Evolutionary conservation across 2,113 vertebrate genomes (phyloP).

Genomic region (Mesocricetus auratus): DNA sequence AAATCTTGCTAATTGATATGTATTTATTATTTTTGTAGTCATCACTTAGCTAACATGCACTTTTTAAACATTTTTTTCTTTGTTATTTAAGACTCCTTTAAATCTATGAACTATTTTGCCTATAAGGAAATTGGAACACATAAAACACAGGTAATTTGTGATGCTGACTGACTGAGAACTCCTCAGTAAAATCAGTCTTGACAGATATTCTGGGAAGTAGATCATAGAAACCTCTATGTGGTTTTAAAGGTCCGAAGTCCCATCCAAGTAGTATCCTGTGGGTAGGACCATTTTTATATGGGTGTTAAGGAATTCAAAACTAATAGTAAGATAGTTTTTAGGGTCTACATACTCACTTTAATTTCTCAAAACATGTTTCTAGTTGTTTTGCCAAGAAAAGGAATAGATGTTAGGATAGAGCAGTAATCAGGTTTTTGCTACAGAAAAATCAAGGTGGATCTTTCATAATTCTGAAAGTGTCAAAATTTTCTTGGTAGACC

Average conservation of each 20-base stretch:
- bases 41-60: background rate
- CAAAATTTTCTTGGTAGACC: constrained; percentile 40
- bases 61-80: background rate
- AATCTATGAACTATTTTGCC: background rate
- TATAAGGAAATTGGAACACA: background rate
- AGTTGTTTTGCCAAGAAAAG: constrained; percentile 19
- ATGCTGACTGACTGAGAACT: background rate
- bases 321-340: constrained; percentile 26
- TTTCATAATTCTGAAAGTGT: background rate
- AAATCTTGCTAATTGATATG: background rate
- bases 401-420: background rate
- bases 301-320: background rate
- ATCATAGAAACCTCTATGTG: background rate
- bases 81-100: constrained; percentile 15
- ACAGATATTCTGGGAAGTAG: background rate
- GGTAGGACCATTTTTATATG: background rate
- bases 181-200: background rate
- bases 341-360: constrained; percentile 8
- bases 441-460: background rate
- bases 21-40: background rate
- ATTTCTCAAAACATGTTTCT: constrained; percentile 46
- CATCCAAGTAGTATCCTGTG: background rate
- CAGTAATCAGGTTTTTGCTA: background rate
- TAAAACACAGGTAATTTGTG: background rate
- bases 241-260: background rate